A percentile compares a stretch with the other conserved stretches of the same genome.
These are phyloP conservation scores for Urocitellus parryii DNA, from an alignment of 2,113 vertebrate genomes.

Conservation along the genomic window DNA sequence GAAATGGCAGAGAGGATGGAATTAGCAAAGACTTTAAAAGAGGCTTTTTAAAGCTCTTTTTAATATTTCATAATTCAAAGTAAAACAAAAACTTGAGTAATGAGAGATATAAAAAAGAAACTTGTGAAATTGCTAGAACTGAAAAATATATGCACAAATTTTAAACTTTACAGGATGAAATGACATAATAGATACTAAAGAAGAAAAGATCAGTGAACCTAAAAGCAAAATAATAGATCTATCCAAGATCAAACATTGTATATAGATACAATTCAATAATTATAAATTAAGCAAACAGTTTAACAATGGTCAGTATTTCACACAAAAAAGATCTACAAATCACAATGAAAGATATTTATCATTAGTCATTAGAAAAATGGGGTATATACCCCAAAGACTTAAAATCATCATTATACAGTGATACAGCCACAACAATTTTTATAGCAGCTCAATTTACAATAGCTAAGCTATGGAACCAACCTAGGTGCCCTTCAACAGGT, in stretches of 20 bases:
- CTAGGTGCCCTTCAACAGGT: no score
- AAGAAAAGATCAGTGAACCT: not conserved
- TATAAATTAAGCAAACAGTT: not conserved
- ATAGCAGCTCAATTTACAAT: no score
- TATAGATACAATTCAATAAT: not conserved
- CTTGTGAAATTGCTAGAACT: not conserved
- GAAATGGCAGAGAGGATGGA: not conserved
- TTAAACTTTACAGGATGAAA: not conserved
- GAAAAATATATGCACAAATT: not conserved
- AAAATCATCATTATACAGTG: no score
- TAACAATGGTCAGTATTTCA: not conserved
- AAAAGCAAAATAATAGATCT: not conserved
- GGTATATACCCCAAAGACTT: no score
- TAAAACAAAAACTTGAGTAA: not conserved
- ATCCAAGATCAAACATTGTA: not conserved
- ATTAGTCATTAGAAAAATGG: not conserved
- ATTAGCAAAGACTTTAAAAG: not conserved
- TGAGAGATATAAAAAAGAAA: not conserved
- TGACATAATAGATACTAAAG: not conserved
- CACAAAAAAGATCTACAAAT: not conserved
- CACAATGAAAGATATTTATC: not conserved
- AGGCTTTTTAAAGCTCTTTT: not conserved
- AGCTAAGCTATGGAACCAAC: no score
- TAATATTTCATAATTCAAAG: slow-evolving; percentile 16
- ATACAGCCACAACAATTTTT: no score